Base-by-base conservation (phyloP, 1,140 invertebrate species). In the Pseudachorutes palmiensis region DNA sequence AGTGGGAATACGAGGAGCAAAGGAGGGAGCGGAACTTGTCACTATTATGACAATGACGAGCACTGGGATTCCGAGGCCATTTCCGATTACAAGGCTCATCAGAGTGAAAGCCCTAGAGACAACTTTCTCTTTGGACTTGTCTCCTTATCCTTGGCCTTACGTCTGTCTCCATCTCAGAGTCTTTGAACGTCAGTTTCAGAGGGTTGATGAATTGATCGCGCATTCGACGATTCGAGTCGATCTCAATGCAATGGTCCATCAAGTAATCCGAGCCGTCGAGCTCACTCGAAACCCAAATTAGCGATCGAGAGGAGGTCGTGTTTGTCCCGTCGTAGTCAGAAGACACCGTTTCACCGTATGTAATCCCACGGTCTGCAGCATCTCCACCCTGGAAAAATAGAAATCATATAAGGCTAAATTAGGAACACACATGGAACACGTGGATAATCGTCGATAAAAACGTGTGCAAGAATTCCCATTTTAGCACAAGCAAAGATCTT, bases 201-300 rank as follows among this genome's bases (percentile, higher is more conserved):
- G 86, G 80, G 75, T 88, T 87, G 69, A 96, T 88, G 78, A 96
- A 92, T 28, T 91, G 89, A 16, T 86, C 85, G 24, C 92, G 83
- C 83, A 97, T 94, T 65, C 89, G 82, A 74, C 93, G 92, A 77
- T 97, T 95, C 68, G 90, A 94, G 73, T 91, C 90, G 51, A 94
- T 92, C 80, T 97, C 92, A 33, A 96, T 94, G 65, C 86, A 89
- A 70, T 91, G 85, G 72, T 93, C 91, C 69, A 93, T 89, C 67
- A 93, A 87, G 72, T 91, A 89, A 74, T 92, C 89, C 30, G 51
- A 49, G 24, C 66, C 69, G 36, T 71, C 69, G 30, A 68, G 59
- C 45, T 69, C 67, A 30, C 45, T 55, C 2, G 61, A 41, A 9
- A 22, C 48, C 51, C 57, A 75, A 75, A 66, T 74, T 31, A 67